Conservation (phyloP, 2,888 invertebrate genomes). For the Sussaba pulchella region DNA sequence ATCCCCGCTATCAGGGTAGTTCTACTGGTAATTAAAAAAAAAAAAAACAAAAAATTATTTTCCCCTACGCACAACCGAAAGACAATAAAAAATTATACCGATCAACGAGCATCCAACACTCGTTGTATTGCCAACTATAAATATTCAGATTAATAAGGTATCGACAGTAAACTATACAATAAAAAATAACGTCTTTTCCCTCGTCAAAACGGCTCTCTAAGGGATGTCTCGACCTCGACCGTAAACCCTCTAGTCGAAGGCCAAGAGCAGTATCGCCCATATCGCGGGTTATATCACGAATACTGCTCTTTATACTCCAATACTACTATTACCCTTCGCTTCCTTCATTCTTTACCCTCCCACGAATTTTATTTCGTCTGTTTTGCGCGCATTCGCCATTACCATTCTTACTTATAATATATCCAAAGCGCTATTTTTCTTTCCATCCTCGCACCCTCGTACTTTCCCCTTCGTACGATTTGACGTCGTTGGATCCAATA, state of each 20-base stretch:
- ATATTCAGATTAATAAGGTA: background rate
- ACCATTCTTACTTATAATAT: background rate
- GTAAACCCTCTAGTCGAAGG: slow-evolving; percentile 24
- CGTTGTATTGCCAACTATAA: background rate
- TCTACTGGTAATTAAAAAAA: no score
- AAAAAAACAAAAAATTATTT: no score
- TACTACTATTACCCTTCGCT: slow-evolving; percentile 15
- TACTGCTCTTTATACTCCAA: no score
- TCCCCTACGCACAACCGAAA: background rate
- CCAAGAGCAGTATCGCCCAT: slow-evolving; percentile 23
- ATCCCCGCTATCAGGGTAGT: no score
- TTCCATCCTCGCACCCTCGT: background rate
- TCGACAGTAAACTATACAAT: slow-evolving; percentile 11
- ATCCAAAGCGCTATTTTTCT: background rate
- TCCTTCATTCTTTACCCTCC: background rate
- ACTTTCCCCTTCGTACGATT: slow-evolving; percentile 13
- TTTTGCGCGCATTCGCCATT: slow-evolving; percentile 19
- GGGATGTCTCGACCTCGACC: slow-evolving; percentile 18
- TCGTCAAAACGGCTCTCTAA: background rate
- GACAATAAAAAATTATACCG: background rate
- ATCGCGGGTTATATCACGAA: background rate
- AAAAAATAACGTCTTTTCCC: slow-evolving; percentile 11
- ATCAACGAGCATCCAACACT: background rate
- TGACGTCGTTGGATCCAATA: slow-evolving; percentile 25
- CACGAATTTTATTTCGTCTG: slow-evolving; percentile 41